A percentile compares a stretch with the other conserved stretches of the same genome.
Conservation (phyloP, 2,888 invertebrate species). For the Sinotaia quadrata region DNA sequence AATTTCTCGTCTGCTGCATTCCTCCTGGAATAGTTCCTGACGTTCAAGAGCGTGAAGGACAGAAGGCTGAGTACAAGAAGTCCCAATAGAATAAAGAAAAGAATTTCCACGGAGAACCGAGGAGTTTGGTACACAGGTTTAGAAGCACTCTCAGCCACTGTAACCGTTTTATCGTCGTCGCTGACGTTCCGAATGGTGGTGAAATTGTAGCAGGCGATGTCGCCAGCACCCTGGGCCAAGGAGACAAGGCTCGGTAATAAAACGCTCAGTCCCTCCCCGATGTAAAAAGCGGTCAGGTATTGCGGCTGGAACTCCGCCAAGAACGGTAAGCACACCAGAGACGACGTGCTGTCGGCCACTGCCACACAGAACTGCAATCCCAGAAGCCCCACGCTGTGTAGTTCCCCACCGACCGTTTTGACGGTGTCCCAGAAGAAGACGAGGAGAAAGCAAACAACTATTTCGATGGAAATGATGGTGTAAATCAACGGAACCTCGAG, state of each 20-base stretch:
- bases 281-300: conserved; percentile 86
- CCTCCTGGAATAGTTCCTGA: conserved; percentile 45
- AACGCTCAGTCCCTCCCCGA: conserved; percentile 74
- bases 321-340: conserved; percentile 89
- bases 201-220: conserved; percentile 50
- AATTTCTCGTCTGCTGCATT: too few species aligned
- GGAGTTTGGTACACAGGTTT: conserved; percentile 72
- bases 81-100: conserved; percentile 79
- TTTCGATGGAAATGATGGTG: conserved; percentile 72
- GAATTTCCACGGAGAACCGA: conserved; percentile 79
- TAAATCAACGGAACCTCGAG: conserved; percentile 73
- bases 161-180: conserved; percentile 71
- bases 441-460: conserved; percentile 71
- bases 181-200: conserved; percentile 35
- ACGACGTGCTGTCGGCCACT: conserved; percentile 87
- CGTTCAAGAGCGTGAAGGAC: conserved; percentile 79
- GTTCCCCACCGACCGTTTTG: conserved; percentile 71
- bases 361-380: conserved; percentile 80
- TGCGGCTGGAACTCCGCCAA: conserved; percentile 80
- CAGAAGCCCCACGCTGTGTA: conserved; percentile 74
- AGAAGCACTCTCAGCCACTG: conserved; percentile 41
- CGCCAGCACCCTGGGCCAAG: conserved; percentile 83
- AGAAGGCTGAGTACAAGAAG: conserved; percentile 79
- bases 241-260: conserved; percentile 85
- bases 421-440: conserved; percentile 76